Conservation (phyloP, 2,113 vertebrate genomes). For the Mola mola region DNA sequence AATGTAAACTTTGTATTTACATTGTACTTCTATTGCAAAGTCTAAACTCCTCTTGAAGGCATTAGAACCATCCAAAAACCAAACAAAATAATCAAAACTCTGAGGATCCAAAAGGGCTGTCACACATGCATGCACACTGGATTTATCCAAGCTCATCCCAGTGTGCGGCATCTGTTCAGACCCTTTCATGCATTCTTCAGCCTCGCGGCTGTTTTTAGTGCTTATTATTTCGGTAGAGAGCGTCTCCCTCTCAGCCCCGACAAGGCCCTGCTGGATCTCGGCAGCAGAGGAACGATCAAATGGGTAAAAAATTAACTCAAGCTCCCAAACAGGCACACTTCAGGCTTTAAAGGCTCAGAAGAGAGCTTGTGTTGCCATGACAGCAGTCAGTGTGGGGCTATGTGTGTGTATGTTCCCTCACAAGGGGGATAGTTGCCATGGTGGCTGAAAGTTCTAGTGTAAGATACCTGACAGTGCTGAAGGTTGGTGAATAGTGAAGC, state of each 20-base stretch:
- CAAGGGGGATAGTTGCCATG: conserved; percentile 57
- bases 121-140: neutral
- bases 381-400: conserved; percentile 29
- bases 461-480: conserved; percentile 60
- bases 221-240: conserved; percentile 34
- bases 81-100: no score
- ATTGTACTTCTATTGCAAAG: neutral
- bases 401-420: conserved; percentile 4
- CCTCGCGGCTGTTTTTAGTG: conserved; percentile 16
- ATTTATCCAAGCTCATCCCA: neutral
- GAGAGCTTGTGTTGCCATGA: conserved; percentile 69
- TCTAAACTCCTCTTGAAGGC: no score
- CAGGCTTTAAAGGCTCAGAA: conserved; percentile 52
- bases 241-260: conserved; percentile 21
- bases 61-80: no score
- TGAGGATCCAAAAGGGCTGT: neutral
- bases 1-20: no score
- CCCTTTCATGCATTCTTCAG: conserved; percentile 30
- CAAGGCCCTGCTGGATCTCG: conserved; percentile 27
- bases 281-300: conserved; percentile 53
- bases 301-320: conserved; percentile 50
- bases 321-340: conserved; percentile 65
- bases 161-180: conserved; percentile 13
- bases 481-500: neutral
- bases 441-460: conserved; percentile 33